A percentile compares a stretch with the other conserved stretches of the same genome.
phyloP scores from a whole-genome alignment of 2,888 invertebrate genomes.

The Aleiodes testaceus region DNA sequence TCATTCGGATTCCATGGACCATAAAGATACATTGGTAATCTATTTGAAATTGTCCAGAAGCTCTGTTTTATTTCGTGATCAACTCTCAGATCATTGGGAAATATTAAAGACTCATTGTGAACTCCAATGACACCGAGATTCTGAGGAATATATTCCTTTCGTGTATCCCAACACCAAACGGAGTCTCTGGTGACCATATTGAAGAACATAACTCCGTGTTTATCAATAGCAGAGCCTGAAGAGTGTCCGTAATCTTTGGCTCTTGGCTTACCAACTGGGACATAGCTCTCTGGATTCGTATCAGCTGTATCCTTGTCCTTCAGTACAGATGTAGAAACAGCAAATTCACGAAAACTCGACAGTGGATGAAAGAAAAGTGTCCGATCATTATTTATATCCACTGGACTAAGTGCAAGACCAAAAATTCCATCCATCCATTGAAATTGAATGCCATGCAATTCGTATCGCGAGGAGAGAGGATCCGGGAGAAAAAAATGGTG shows the following conservation, averaged over 20 bases:
- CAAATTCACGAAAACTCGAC: conserved; percentile 87
- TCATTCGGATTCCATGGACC: conserved; percentile 78
- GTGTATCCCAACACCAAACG: conserved; percentile 87
- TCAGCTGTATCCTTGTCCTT: conserved; percentile 75
- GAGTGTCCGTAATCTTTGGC: conserved; percentile 78
- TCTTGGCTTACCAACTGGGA: conserved; percentile 67
- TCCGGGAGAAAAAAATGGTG: conserved; percentile 83
- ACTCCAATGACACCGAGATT: conserved; percentile 79
- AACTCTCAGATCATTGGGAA: conserved; percentile 87
- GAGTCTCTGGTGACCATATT: conserved; percentile 85
- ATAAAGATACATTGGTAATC: conserved; percentile 83
- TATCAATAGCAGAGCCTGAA: conserved; percentile 83
- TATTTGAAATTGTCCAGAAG: conserved; percentile 86
- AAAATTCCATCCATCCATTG: conserved; percentile 90
- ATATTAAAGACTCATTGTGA: conserved; percentile 79
- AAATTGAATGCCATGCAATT: conserved; percentile 83
- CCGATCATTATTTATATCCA: conserved; percentile 75
- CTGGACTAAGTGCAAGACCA: conserved; percentile 81
- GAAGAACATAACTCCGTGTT: conserved; percentile 83
- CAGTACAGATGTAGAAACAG: conserved; percentile 80
- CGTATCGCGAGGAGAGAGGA: conserved; percentile 81
- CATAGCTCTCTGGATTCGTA: conserved; percentile 63
- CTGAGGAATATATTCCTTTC: conserved; percentile 79
- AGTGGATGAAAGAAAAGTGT: conserved; percentile 86
- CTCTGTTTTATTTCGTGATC: conserved; percentile 81